Base-by-base conservation (phyloP, 2,113 vertebrate genomes). In the Scopus umbretta region DNA sequence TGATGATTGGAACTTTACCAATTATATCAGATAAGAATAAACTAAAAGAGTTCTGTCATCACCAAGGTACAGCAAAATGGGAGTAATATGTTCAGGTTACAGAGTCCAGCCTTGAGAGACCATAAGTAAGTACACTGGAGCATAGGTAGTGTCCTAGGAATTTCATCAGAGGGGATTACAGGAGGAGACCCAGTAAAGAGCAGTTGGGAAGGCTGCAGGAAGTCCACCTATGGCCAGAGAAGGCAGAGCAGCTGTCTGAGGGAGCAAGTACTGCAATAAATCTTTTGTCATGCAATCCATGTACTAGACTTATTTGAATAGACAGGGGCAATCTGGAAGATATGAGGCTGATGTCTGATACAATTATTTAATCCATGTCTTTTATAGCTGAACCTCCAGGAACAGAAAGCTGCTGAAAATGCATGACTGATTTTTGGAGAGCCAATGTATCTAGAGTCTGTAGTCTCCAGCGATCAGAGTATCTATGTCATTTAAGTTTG, bases 401-500 rank as follows among this genome's bases (percentile, higher is more conserved):
- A 93, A 9, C 7, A 78, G 6, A 8, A 38, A 3, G 9, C 13
- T 68, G 21, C 29, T 62, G 6, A 62, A 84, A 84, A 78, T 22
- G 6, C 4, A 16, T 45, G 19, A 5, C 5, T 62, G 16, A 34
- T 50, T 85, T 74, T 45, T 87, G 25, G 13, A 71, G 13, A 50
- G 11, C 42, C 17, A 66, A 29, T 27, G 18, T 5, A 79, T 25
- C 4, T 43, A 42, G 14, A 29, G 20, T 45, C 32, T 50, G 5
- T 42, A 71, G 17, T 16, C 14, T 56, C 15, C 42, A 56, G 36
- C 19, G 62, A 10, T 67, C 5, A 40, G 4, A 45, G 16, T 30
- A 71, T 17, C 5, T 9, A 7, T 25, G 11, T 26, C 16, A 80
- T 22, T 32, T 68, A 3, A 0, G 0, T 63, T 83, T 65, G n/a